Conservation (phyloP, 2,113 vertebrate genomes). For the Nanger granti region DNA sequence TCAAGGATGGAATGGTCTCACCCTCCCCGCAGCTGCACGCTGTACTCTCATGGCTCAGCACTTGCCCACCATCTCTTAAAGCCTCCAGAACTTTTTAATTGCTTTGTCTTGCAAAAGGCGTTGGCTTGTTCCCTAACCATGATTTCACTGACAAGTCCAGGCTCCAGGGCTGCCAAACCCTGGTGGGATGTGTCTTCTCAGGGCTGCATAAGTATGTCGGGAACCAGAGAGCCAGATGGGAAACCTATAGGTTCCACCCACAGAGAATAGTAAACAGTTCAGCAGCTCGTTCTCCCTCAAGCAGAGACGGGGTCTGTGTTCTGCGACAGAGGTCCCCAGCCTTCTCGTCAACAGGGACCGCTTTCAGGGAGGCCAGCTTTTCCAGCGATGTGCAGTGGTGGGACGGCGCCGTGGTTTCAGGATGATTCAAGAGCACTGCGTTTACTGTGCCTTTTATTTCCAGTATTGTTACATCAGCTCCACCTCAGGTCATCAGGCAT, state of each 20-base stretch:
- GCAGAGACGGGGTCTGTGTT: neutral
- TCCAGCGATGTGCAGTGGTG: neutral
- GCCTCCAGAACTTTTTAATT: neutral
- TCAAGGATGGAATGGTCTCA: too few species aligned
- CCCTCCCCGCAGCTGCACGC: fast-evolving
- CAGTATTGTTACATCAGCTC: neutral
- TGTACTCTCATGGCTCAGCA: neutral
- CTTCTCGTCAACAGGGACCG: neutral
- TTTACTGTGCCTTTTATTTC: neutral
- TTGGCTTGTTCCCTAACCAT: neutral
- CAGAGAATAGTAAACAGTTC: neutral
- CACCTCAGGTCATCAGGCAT: neutral
- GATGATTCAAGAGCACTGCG: neutral
- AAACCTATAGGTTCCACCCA: neutral
- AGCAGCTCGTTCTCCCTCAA: neutral
- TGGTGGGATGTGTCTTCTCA: fast-evolving
- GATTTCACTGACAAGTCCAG: neutral
- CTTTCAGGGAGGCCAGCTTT: neutral
- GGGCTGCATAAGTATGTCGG: neutral
- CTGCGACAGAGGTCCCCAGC: neutral
- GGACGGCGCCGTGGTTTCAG: fast-evolving
- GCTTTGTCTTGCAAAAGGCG: too few species aligned
- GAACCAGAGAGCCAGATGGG: neutral
- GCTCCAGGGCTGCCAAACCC: neutral
- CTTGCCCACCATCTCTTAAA: neutral